Evolutionary conservation across 1,140 invertebrate genomes (phyloP), one percentile per base, ranked within the genome.

Genomic region (Hesperophylax magnus): DNA sequence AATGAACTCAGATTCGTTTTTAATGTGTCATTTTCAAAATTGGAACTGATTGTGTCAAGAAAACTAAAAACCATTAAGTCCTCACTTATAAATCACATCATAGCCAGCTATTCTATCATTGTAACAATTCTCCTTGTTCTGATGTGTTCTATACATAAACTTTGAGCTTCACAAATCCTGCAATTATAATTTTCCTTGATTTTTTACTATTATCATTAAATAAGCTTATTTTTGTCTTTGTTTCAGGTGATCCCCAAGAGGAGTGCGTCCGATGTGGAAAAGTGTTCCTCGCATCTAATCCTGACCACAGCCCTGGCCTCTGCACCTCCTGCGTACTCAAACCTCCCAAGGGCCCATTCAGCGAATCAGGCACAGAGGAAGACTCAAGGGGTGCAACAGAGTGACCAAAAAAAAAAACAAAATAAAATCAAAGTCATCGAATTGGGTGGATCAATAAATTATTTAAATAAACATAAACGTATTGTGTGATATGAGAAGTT

Each of bases 231-330:
- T 24, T 79, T 72, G 47, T 20, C 11, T 22, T 79, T 27, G 52
- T 86, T 85, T 39, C 84, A 90, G 89, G 88, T 80, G 87, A 88
- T 80, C 86, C 86, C 18, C 87, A 88, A 84, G 88, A 88, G 81
- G 88, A 90, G 84, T 89, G 88, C 81, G 85, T 87, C 11, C 80
- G 86, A 52, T 90, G 88, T 84, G 87, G 87, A 31, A 89, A 88
- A 84, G 84, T 86, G 20, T 87, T 86, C 82, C 80, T 87, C 60
- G 81, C 81, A 53, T 84, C 84, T 65, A 79, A 83, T 52, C 81
- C 82, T 74, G 85, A 84, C 24, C 77, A 85, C 24, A 85, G 84
- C 63, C 82, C 84, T 56, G 85, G 85, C 27, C 60, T 85, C 18
- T 86, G 85, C 81, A 81, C 74, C 52, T 84, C 84, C 63, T 84